Evolutionary conservation across 2,797 vertebrate genomes (phyloP), one percentile per base, ranked within the genome.

Genomic region (Xiphophorus birchmanni): DNA sequence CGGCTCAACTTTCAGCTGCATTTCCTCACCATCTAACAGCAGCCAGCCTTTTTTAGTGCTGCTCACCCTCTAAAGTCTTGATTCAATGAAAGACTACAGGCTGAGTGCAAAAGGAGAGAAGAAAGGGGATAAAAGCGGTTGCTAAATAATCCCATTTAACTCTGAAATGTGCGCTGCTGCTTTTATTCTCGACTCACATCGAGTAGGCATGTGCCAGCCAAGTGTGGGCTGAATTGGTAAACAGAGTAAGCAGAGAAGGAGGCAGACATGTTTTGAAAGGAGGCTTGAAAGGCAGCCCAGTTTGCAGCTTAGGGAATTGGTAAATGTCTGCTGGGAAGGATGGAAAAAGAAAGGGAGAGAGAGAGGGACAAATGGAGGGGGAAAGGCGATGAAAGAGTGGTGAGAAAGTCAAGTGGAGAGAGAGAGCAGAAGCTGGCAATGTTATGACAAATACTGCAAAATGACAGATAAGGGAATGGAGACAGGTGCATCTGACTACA

Each of bases 61-160:
- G 86, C 81, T 87, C 77, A 77, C 84, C 81, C 78, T 72, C 45
- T 35, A 73, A 84, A 89, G 45, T 82, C 88, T 90, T 63, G 80
- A 86, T 90, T 88, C 82, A 78, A 90, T 88, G 89, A 90, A 94
- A 91, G 86, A 87, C 84, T 90, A 86, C 86, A 80, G 87, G 78
- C 82, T 80, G 82, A 89, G 77, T 87, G 86, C 84, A 75, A 87
- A 86, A 85, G 69, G 80, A 75, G 18, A 79, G 81, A 83, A 87
- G 82, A 92, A 87, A 88, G 60, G 82, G 84, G 81, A 91, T 89
- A 86, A 93, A 92, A 91, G 89, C 74, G 15, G 40, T 80, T 75
- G 86, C 88, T 89, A 90, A 94, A 94, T 94, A 95, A 95, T 94
- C 90, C 83, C 73, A 89, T 95, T 94, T 90, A 88, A 88, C 88